Evolutionary conservation across 1,140 invertebrate species (phyloP).

Genomic region (Aphaenogaster rudis): DNA sequence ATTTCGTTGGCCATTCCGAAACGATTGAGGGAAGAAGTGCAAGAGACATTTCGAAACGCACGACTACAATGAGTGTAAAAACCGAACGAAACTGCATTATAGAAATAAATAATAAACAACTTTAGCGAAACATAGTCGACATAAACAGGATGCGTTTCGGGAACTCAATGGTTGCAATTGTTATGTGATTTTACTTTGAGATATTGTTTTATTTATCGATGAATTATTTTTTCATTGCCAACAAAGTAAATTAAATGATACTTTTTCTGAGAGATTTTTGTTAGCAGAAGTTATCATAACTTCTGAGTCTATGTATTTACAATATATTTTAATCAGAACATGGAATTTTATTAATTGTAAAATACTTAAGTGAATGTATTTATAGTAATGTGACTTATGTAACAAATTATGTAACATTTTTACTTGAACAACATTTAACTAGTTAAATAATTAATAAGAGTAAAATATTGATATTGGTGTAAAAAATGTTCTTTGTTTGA

Average conservation of each 20-base stretch:
- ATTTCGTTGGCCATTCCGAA: conserved; percentile 63
- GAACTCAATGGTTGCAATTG: conserved; percentile 8
- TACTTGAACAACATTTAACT: not conserved
- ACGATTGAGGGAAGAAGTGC: conserved; percentile 73
- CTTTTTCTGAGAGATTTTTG: not conserved
- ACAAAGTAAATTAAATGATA: not conserved
- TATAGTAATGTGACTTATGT: conserved; percentile 2
- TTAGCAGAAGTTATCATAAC: conserved; percentile 6
- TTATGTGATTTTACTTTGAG: conserved; percentile 12
- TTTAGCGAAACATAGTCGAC: conserved; percentile 60
- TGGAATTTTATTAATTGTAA: not conserved
- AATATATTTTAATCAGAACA: not conserved
- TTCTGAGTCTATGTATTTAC: not conserved
- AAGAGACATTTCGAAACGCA: conserved; percentile 76
- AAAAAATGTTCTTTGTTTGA: not conserved
- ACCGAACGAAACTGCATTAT: conserved; percentile 57
- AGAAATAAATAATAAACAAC: conserved; percentile 68
- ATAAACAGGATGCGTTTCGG: conserved; percentile 55
- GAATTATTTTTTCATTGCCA: not conserved
- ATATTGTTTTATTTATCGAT: not conserved
- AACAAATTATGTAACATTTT: not conserved
- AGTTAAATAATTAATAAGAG: not conserved
- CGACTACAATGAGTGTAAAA: conserved; percentile 79
- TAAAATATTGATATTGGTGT: conserved; percentile 1
- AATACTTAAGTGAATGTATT: conserved; percentile 5